Conservation (phyloP, 2,113 vertebrate species). For the Pteronura brasiliensis region DNA sequence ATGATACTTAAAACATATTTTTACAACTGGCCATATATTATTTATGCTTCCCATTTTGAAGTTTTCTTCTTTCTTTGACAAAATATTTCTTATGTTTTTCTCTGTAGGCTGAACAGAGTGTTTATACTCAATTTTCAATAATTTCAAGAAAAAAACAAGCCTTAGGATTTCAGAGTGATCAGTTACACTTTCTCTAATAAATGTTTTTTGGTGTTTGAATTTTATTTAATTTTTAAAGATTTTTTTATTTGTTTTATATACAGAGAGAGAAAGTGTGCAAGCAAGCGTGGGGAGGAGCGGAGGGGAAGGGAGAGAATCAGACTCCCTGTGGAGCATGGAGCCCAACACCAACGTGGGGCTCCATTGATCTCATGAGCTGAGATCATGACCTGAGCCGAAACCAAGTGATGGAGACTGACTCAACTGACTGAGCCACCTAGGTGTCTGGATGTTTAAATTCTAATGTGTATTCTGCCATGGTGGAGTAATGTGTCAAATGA, state of each 20-base stretch:
- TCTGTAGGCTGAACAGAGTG: not conserved
- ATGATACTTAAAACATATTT: slow-evolving; percentile 71
- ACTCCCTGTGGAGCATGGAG: not conserved
- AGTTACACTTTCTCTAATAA: not conserved
- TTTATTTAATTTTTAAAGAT: not conserved
- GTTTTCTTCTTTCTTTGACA: slow-evolving; percentile 56
- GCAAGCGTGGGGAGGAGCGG: not conserved
- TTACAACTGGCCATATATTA: slow-evolving; percentile 67
- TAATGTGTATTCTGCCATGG: not conserved
- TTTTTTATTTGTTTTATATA: not conserved
- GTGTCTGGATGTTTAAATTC: slow-evolving; percentile 5
- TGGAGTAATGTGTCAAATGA: not conserved
- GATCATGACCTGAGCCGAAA: not conserved
- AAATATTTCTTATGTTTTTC: slow-evolving; percentile 50
- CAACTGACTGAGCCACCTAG: not conserved
- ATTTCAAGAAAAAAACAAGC: not conserved
- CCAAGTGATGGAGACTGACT: not conserved
- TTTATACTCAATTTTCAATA: not conserved
- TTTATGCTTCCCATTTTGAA: slow-evolving; percentile 61
- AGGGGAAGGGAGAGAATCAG: not conserved
- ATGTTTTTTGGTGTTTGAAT: not conserved
- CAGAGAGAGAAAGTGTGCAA: not conserved
- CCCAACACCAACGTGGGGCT: not conserved
- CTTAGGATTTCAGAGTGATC: not conserved
- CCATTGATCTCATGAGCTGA: not conserved